Conservation (phyloP, 2,113 vertebrate species). For the Fulica atra region DNA sequence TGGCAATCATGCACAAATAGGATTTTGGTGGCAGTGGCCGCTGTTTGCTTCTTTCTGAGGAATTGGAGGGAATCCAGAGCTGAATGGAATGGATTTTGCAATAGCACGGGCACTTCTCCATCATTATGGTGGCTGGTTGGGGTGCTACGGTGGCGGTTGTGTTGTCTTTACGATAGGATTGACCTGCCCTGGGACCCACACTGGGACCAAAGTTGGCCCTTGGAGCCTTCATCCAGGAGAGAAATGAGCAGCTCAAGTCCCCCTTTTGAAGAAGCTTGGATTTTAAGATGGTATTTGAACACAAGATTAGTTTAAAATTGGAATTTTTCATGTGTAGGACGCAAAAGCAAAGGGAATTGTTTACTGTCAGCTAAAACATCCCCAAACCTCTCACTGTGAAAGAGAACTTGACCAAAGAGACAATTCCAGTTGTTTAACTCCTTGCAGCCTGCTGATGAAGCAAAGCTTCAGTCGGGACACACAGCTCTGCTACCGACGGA, state of each 20-base stretch:
- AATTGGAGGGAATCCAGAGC: not conserved
- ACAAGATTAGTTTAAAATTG: not conserved
- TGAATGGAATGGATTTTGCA: not conserved
- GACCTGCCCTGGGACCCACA: not conserved
- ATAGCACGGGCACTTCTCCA: fast-evolving
- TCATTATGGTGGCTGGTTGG: fast-evolving
- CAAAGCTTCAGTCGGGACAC: fast-evolving
- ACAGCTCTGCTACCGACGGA: fast-evolving
- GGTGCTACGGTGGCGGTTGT: fast-evolving
- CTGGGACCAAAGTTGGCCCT: not conserved
- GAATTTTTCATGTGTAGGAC: not conserved
- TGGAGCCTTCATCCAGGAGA: not conserved
- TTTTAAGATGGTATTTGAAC: not conserved
- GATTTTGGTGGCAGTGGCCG: not conserved
- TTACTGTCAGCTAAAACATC: not conserved
- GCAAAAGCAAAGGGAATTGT: not conserved
- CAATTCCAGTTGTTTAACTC: not conserved
- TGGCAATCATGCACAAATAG: not conserved
- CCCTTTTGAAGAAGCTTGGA: not conserved
- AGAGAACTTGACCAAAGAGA: not conserved
- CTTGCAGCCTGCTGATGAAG: not conserved
- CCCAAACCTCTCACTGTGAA: not conserved
- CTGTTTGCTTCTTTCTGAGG: not conserved
- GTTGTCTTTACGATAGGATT: not conserved
- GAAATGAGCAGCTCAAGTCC: not conserved